Conservation (phyloP, 1,140 invertebrate species). For the Drosophila ironensis region DNA sequence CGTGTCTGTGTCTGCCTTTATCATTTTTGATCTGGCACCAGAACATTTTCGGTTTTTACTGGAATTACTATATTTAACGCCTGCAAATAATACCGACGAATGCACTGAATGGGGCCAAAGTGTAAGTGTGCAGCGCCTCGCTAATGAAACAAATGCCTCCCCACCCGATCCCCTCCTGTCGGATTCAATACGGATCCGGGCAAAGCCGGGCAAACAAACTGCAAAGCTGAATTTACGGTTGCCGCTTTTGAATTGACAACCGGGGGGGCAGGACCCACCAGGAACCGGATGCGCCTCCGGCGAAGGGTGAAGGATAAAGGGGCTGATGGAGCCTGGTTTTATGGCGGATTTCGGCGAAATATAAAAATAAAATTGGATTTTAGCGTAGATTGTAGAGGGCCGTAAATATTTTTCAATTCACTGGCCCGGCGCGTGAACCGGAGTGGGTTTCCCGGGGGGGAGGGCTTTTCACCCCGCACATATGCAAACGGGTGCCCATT, state of each 20-base stretch:
- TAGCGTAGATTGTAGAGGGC: conserved; percentile 72
- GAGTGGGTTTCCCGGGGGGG: neutral
- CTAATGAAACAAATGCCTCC: conserved; percentile 59
- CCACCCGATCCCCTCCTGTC: neutral
- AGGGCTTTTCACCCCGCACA: conserved; percentile 5
- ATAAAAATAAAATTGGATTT: conserved; percentile 81
- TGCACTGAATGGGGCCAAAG: conserved; percentile 16
- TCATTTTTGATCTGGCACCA: conserved; percentile 9
- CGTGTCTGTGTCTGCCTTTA: neutral
- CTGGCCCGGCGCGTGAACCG: conserved; percentile 33
- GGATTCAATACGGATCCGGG: conserved; percentile 14
- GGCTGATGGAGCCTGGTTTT: conserved; percentile 42
- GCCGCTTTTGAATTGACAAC: conserved; percentile 58
- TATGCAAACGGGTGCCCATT: conserved; percentile 26
- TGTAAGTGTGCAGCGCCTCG: conserved; percentile 33
- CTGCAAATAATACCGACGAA: conserved; percentile 43
- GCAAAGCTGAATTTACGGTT: conserved; percentile 68
- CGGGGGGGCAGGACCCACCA: neutral
- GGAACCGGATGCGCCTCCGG: conserved; percentile 4
- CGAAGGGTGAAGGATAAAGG: neutral
- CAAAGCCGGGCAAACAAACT: conserved; percentile 49
- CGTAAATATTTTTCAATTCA: conserved; percentile 80
- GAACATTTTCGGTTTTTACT: neutral
- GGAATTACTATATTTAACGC: conserved; percentile 35
- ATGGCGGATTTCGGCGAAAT: conserved; percentile 68